phyloP scores from a whole-genome alignment of 2,888 invertebrate genomes.

The Sphaeridia pumilis region DNA sequence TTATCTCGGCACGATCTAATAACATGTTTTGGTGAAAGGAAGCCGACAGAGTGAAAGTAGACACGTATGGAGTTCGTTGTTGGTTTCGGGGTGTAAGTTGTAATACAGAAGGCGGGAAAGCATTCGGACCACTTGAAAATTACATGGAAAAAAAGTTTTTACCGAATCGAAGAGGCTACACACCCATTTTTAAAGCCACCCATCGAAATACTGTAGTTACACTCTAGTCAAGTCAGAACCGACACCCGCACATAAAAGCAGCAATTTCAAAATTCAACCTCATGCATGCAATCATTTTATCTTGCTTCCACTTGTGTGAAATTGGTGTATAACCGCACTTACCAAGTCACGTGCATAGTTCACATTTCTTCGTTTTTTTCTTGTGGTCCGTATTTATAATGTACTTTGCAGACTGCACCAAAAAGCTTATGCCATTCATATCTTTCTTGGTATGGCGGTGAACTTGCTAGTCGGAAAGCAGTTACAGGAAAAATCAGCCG shows the following conservation, averaged over 20 bases:
- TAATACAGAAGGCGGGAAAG: neutral
- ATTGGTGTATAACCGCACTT: no score
- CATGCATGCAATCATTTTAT: constrained; percentile 3
- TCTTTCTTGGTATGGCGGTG: no score
- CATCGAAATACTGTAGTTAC: neutral
- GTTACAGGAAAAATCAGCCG: no score
- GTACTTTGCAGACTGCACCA: no score
- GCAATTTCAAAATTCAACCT: constrained; percentile 3
- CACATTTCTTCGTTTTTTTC: no score
- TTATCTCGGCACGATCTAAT: constrained; percentile 3
- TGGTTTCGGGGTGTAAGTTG: neutral
- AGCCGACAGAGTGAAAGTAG: neutral
- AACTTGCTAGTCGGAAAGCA: no score
- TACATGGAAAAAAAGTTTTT: neutral
- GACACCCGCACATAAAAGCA: neutral
- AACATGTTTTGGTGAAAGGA: neutral
- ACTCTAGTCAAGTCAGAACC: neutral
- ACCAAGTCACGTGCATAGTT: no score
- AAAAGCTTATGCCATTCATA: no score
- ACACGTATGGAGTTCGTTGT: neutral
- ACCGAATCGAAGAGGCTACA: no score
- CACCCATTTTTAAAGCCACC: no score
- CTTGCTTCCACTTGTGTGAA: no score
- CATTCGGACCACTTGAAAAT: neutral
- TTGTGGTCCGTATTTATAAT: no score